Percentiles rank a stretch among this genome's conserved stretches.
Evolutionary conservation across 2,797 vertebrate species (phyloP).

Genomic region (Garrulus glandarius): DNA sequence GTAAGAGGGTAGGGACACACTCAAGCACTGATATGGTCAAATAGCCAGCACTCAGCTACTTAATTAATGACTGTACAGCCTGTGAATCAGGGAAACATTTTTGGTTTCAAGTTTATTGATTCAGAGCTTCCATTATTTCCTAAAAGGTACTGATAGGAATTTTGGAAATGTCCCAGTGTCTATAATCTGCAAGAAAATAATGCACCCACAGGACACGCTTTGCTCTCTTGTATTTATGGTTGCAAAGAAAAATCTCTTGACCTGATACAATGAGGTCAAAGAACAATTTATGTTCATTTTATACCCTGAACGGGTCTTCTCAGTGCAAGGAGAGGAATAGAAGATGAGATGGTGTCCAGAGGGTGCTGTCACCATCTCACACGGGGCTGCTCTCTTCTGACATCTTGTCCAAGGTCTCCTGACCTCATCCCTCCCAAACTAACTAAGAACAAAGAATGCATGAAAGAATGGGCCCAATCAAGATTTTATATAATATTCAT

Average conservation of each 20-base stretch:
- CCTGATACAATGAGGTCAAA: not conserved
- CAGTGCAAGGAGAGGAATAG: not conserved
- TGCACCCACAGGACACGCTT: not conserved
- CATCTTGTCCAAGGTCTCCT: not conserved
- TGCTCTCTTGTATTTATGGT: not conserved
- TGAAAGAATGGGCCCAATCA: not conserved
- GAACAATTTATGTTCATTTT: not conserved
- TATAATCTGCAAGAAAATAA: constrained; percentile 8
- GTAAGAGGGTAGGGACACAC: not conserved
- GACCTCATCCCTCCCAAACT: not conserved
- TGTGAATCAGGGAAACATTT: constrained; percentile 28
- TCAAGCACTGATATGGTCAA: not conserved
- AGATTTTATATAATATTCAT: not conserved
- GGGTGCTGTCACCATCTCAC: not conserved
- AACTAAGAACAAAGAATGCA: not conserved
- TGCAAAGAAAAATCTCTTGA: not conserved
- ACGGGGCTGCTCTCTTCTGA: not conserved
- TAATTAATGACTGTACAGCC: constrained; percentile 31
- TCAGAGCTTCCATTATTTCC: constrained; percentile 3
- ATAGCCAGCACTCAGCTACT: not conserved
- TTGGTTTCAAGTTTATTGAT: constrained; percentile 17
- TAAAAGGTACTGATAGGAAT: not conserved
- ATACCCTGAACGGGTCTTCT: not conserved
- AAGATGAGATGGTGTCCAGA: not conserved
- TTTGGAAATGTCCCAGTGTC: not conserved